These are phyloP conservation scores for Thecocarcelia acutangulata DNA, from an alignment of 2,888 invertebrate genomes.

Conservation along the genomic window DNA sequence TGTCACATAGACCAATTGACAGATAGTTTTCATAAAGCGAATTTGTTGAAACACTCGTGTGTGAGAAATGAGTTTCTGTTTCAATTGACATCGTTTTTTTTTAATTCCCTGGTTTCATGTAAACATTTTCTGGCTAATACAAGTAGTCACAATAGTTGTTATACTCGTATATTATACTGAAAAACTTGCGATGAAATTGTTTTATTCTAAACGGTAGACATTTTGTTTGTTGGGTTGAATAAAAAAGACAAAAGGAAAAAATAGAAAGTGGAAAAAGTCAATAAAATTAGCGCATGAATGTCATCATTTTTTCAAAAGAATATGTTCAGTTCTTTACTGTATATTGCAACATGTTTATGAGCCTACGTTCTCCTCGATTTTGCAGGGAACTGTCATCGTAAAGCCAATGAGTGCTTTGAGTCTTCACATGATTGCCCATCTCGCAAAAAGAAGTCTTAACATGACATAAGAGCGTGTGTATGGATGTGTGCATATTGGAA, in stretches of 20 bases:
- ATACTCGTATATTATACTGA: no score
- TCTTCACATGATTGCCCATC: slow-evolving; percentile 4
- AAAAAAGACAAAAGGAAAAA: neutral
- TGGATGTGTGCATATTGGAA: neutral
- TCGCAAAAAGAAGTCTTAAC: neutral
- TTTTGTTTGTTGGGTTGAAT: no score
- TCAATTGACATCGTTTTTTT: no score
- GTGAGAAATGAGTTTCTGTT: no score
- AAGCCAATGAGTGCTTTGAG: slow-evolving; percentile 12
- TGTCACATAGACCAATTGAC: no score
- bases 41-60: no score
- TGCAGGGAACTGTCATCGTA: slow-evolving; percentile 31
- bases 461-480: neutral
- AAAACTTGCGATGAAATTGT: no score
- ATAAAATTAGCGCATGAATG: slow-evolving; percentile 50
- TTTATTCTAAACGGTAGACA: no score
- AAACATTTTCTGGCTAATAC: no score
- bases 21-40: no score
- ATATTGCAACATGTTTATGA: neutral
- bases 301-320: slow-evolving; percentile 30
- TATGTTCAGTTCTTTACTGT: slow-evolving; percentile 15
- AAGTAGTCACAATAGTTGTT: no score
- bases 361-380: neutral
- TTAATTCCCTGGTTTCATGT: no score
- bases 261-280: slow-evolving; percentile 24